phyloP scores from a whole-genome alignment of 2,888 invertebrate species.

The Arenicola marina region DNA sequence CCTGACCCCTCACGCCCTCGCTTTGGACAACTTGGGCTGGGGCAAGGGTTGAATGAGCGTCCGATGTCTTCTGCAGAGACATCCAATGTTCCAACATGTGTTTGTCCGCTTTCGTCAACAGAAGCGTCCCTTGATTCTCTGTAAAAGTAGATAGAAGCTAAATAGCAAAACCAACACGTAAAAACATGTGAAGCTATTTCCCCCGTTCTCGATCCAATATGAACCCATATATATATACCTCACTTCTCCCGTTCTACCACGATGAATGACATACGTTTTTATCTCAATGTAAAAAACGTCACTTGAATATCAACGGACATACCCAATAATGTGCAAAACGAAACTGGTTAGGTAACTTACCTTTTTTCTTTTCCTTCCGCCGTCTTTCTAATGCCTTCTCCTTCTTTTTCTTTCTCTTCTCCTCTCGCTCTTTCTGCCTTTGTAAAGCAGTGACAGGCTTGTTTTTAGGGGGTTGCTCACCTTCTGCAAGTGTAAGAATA shows the following conservation, averaged over 20 bases:
- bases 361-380: constrained; percentile 39
- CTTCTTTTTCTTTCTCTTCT: constrained; percentile 51
- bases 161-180: neutral
- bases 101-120: constrained; percentile 47
- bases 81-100: constrained; percentile 55
- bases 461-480: neutral
- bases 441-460: constrained; percentile 50
- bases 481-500: no score
- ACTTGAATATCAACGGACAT: no score
- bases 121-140: neutral
- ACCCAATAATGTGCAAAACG: no score
- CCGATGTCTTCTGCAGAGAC: constrained; percentile 53
- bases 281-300: no score
- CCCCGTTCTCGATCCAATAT: no score
- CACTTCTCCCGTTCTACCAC: no score
- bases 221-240: no score
- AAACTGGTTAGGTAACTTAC: neutral
- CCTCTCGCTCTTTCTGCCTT: constrained; percentile 57
- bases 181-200: no score
- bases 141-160: neutral
- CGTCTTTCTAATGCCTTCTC: constrained; percentile 47
- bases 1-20: no score
- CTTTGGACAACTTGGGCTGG: no score
- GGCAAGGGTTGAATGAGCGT: no score
- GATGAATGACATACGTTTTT: no score